phyloP scores from a whole-genome alignment of 2,888 invertebrate genomes.

The Hydrotaea diabolus region DNA sequence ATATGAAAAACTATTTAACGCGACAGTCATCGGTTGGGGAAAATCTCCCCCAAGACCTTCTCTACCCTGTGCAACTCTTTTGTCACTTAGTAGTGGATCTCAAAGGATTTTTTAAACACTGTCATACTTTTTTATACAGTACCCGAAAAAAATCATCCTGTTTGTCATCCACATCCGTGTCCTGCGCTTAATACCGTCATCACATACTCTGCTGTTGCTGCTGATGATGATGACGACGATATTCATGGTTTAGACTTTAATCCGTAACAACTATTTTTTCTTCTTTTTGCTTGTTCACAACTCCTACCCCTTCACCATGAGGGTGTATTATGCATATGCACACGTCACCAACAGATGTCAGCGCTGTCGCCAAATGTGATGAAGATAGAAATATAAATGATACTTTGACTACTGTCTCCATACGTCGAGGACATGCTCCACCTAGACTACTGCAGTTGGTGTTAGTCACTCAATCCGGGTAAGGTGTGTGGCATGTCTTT shows the following conservation, averaged over 20 bases:
- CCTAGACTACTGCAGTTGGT: no score
- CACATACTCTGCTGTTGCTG: conserved; percentile 1
- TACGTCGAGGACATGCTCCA: no score
- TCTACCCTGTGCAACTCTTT: no score
- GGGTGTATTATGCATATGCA: conserved; percentile 39
- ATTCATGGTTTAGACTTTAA: conserved; percentile 56
- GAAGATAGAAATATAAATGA: conserved; percentile 60
- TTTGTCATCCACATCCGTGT: background rate
- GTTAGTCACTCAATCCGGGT: no score
- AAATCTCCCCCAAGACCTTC: no score
- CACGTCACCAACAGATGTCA: conserved; percentile 63
- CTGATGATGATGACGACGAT: conserved; percentile 22
- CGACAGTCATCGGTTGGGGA: no score
- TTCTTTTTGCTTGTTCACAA: conserved; percentile 9
- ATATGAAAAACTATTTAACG: no score
- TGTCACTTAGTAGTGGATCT: conserved; percentile 55
- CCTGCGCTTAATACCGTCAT: background rate
- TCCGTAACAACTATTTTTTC: conserved; percentile 49
- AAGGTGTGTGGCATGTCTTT: no score
- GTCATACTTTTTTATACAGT: background rate
- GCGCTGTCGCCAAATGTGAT: conserved; percentile 60
- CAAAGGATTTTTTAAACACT: conserved; percentile 42
- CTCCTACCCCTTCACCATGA: conserved; percentile 38
- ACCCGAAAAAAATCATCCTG: background rate
- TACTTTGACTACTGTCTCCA: background rate